These are phyloP conservation scores for Lasiurus cinereus DNA, from an alignment of 2,113 vertebrate genomes.

Conservation along the genomic window DNA sequence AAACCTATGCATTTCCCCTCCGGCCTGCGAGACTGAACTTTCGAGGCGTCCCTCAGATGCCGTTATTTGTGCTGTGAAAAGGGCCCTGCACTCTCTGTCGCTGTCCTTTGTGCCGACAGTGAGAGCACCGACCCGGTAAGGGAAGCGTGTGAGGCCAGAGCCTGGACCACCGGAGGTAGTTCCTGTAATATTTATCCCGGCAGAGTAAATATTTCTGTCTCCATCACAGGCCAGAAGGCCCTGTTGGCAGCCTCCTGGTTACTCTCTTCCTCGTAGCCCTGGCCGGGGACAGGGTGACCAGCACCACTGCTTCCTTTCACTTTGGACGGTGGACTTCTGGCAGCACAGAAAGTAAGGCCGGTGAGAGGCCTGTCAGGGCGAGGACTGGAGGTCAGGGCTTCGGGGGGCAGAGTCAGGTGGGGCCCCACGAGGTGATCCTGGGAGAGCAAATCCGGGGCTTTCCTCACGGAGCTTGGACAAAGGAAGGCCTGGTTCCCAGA, in stretches of 20 bases:
- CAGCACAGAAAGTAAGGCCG: not conserved
- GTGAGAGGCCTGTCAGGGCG: not conserved
- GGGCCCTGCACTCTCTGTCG: not conserved
- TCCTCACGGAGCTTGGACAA: fast-evolving
- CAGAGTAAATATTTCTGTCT: constrained; percentile 79
- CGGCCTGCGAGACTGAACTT: not conserved
- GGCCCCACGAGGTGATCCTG: not conserved
- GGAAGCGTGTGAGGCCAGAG: not conserved
- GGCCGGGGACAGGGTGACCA: not conserved
- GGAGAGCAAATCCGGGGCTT: not conserved
- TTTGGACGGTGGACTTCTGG: not conserved
- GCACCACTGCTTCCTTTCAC: constrained; percentile 27
- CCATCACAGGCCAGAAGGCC: constrained; percentile 6
- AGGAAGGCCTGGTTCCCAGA: fast-evolving
- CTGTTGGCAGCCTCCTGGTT: constrained; percentile 20
- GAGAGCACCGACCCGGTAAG: not conserved
- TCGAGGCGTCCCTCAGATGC: not conserved
- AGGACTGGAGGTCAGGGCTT: not conserved
- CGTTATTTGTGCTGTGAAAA: not conserved
- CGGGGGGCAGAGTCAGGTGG: fast-evolving
- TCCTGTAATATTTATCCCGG: constrained; percentile 72
- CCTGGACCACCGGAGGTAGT: constrained; percentile 55
- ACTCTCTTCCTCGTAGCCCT: constrained; percentile 22
- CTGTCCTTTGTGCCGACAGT: not conserved
- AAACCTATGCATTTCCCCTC: not conserved